These are phyloP conservation scores for Hipposideros larvatus DNA, from an alignment of 2,797 vertebrate genomes.

Conservation along the genomic window DNA sequence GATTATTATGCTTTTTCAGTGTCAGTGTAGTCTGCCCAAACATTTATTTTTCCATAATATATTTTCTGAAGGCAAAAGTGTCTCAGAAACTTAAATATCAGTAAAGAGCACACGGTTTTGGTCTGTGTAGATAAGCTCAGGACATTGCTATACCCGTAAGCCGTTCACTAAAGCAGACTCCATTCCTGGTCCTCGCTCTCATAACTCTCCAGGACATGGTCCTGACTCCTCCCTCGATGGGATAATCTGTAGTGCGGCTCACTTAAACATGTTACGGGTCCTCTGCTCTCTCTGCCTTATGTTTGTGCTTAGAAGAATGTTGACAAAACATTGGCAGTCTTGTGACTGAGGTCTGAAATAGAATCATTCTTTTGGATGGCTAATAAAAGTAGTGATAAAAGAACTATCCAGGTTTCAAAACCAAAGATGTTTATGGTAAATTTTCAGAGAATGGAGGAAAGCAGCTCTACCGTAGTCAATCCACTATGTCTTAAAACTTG, in stretches of 20 bases:
- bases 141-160: neutral
- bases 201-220: neutral
- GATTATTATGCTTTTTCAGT: neutral
- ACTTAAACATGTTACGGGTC: neutral
- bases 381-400: neutral
- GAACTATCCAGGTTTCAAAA: neutral
- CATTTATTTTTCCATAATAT: neutral
- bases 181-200: neutral
- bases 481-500: neutral
- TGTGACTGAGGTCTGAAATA: neutral
- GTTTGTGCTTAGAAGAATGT: constrained; percentile 21
- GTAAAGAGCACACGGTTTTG: constrained; percentile 14
- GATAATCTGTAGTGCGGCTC: neutral
- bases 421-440: neutral
- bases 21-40: neutral
- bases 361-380: neutral
- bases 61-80: constrained; percentile 43
- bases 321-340: neutral
- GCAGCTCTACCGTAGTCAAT: neutral
- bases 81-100: neutral
- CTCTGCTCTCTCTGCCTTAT: neutral
- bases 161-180: neutral
- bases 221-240: neutral
- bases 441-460: neutral
- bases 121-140: neutral